Evolutionary conservation across 1,140 invertebrate species (phyloP).

Genomic region (Mizuhopecten yessoensis): DNA sequence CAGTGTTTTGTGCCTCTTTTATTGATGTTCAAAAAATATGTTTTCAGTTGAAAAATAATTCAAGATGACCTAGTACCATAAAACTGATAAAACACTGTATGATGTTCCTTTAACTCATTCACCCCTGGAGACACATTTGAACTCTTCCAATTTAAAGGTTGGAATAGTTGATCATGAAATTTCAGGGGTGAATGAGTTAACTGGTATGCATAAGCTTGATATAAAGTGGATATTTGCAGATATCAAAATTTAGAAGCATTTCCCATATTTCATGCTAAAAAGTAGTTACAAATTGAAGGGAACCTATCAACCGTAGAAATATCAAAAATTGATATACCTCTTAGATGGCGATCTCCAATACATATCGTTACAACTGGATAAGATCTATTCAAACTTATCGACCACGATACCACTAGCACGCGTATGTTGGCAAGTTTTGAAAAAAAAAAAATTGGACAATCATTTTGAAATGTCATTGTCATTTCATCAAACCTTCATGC

Average conservation of each 20-base stretch:
- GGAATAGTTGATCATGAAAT: too few species aligned
- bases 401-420: background rate
- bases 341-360: background rate
- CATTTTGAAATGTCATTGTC: conserved; percentile 39
- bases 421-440: conserved; percentile 7
- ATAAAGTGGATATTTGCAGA: too few species aligned
- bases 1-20: too few species aligned
- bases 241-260: conserved; percentile 13
- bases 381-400: conserved; percentile 1
- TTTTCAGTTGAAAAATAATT: too few species aligned
- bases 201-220: too few species aligned
- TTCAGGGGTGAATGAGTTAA: too few species aligned
- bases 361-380: background rate
- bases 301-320: background rate
- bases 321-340: conserved; percentile 36
- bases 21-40: too few species aligned
- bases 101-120: too few species aligned
- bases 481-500: background rate
- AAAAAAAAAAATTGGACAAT: background rate
- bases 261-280: background rate
- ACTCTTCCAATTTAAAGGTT: too few species aligned
- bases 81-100: too few species aligned
- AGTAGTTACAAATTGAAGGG: background rate
- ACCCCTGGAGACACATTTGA: too few species aligned
- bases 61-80: too few species aligned